Conservation (phyloP, 2,113 vertebrate genomes). For the Dipodomys merriami region DNA sequence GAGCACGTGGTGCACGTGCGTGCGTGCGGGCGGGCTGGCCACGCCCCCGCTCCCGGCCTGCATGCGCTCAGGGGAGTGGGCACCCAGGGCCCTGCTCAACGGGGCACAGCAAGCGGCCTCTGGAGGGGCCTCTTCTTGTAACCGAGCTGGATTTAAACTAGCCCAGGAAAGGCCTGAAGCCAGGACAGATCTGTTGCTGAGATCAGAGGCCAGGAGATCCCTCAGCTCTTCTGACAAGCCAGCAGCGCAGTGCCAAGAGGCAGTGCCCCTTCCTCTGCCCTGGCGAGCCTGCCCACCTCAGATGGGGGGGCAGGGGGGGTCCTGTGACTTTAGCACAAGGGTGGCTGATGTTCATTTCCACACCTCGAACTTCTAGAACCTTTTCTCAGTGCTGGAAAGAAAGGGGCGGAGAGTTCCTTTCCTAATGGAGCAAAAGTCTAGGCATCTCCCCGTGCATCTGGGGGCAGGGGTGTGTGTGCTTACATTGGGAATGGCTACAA, state of each 20-base stretch:
- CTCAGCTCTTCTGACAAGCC: neutral
- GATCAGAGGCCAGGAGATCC: neutral
- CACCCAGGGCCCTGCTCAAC: neutral
- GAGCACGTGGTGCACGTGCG: too few species aligned
- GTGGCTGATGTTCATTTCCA: too few species aligned
- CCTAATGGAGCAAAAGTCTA: neutral
- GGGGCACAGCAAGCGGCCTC: neutral
- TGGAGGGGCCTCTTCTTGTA: neutral
- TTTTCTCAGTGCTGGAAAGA: neutral
- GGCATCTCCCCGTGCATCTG: neutral
- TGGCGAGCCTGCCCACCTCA: too few species aligned
- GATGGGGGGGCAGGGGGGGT: neutral
- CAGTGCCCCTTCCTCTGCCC: neutral
- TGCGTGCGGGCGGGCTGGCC: too few species aligned
- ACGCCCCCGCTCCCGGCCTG: too few species aligned
- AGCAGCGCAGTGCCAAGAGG: neutral
- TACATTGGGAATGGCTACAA: constrained; percentile 73
- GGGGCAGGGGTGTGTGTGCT: neutral
- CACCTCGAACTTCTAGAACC: neutral
- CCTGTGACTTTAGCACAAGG: neutral
- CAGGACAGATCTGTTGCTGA: neutral
- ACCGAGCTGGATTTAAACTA: neutral
- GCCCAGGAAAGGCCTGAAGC: neutral
- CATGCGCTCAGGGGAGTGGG: too few species aligned
- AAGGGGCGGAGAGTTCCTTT: neutral